Percentiles rank a stretch among this genome's conserved stretches.
These are phyloP conservation scores for Cordilura impudica DNA, from an alignment of 2,888 invertebrate genomes.

Conservation along the genomic window DNA sequence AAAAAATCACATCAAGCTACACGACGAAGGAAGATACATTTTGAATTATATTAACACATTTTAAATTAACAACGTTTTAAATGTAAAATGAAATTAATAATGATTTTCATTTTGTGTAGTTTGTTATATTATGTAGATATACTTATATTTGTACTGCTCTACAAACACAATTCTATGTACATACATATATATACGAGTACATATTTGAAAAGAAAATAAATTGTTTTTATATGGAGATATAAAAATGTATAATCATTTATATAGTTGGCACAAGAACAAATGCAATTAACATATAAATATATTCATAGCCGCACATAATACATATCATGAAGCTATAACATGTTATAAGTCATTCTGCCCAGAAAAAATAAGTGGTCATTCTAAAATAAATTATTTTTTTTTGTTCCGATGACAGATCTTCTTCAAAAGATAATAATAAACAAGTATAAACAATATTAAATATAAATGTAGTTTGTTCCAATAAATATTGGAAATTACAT, in stretches of 20 bases:
- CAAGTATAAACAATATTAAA: no score
- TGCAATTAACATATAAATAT: slow-evolving; percentile 31
- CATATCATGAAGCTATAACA: no score
- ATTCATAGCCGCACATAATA: background rate
- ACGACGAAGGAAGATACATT: slow-evolving; percentile 15
- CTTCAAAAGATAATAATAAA: no score
- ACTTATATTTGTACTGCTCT: background rate
- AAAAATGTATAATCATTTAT: slow-evolving; percentile 23
- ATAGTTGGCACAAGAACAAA: slow-evolving; percentile 34
- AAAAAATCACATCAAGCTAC: background rate
- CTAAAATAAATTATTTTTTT: no score
- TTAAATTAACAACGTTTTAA: slow-evolving; percentile 3
- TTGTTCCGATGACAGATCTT: no score
- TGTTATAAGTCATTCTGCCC: no score
- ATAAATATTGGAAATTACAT: no score
- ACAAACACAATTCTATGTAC: background rate
- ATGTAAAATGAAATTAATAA: slow-evolving; percentile 35
- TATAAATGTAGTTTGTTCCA: no score
- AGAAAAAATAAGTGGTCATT: no score
- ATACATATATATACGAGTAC: background rate
- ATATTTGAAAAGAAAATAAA: background rate
- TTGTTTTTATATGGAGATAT: background rate
- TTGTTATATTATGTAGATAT: no score
- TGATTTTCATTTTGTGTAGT: background rate
- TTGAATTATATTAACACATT: slow-evolving; percentile 5